Percentiles rank a stretch among this genome's conserved stretches.
Evolutionary conservation across 37 sponge, comb jelly and placozoan species (phyloP).

Genomic region (Petrosia ficiformis): DNA sequence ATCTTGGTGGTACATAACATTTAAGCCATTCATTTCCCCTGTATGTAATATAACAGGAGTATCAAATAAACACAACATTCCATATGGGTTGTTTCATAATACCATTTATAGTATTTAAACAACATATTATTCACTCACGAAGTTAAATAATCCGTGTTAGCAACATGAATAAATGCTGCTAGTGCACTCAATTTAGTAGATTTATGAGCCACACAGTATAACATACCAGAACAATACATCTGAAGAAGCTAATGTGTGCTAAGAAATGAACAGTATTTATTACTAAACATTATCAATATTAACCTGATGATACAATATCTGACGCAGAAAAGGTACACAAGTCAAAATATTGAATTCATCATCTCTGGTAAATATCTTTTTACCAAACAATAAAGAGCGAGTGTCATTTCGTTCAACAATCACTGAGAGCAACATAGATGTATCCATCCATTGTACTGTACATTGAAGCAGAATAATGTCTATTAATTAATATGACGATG

Average conservation of each 20-base stretch:
- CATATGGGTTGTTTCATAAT: no score
- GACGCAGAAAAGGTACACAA: slow-evolving; percentile 1
- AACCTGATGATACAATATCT: slow-evolving; percentile 41
- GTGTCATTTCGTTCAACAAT: background rate
- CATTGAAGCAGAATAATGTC: no score
- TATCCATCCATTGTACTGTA: no score
- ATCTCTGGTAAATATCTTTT: slow-evolving; percentile 45
- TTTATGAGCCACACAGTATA: background rate
- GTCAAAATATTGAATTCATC: slow-evolving; percentile 14
- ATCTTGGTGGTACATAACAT: no score
- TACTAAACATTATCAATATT: background rate
- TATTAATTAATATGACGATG: no score
- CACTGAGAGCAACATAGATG: no score
- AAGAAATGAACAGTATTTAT: background rate
- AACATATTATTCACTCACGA: no score
- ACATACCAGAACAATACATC: background rate
- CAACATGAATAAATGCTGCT: background rate
- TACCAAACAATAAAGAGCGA: slow-evolving; percentile 1
- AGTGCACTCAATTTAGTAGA: background rate
- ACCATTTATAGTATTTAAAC: no score
- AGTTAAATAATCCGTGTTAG: background rate
- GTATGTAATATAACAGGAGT: no score
- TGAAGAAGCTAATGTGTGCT: background rate
- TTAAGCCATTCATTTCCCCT: no score
- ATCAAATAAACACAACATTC: no score